Base-by-base conservation (phyloP, 2,888 invertebrate genomes). In the Chalcis sispes region DNA sequence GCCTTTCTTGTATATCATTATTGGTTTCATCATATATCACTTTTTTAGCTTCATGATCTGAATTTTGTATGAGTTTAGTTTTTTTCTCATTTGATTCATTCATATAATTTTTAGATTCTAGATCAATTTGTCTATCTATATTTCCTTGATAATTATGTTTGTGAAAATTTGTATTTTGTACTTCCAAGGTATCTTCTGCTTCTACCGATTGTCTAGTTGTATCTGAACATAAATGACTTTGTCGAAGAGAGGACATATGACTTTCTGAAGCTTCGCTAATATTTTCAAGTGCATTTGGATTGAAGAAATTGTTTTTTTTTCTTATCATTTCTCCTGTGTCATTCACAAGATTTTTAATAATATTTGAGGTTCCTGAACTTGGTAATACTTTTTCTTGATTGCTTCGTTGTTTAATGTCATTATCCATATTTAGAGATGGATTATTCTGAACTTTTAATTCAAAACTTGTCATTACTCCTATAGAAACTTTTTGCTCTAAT, bases 381-480 rank as follows among this genome's bases (percentile, higher is more conserved):
- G 72, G 69, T 29, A 72, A n/a, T 15, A 61, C 40, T 50, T 71
- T 77, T 13, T 80, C 75, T 56, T 77, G 72, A 20, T 72, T 75
- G 65, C 66, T 75, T 23, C 74, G 79, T 65, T 78, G 75, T 23
- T 61, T 65, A 2, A 69, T 73, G 8, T 83, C 81, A 78, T 78
- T 79, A 52, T 82, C 79, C 15, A 80, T 81, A 5, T 78, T 0
- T 3, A 81, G 58, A 56, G 85, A 83, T 46, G 85, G 85, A 80
- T 82, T 87, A 58, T 87, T 87, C 67, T 88, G 86, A 18, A 87
- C 83, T 27, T 85, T 88, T 83, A 93, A 91, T 89, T 94, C 93
- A 86, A 93, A 93, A 86, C 93, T 93, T 1, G 93, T 93, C 92
- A 93, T 94, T 1, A 94, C 92, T 73, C 93, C 93, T 69, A 94